Base-by-base conservation (phyloP, 2,888 invertebrate species). In the Heliconius aoede region DNA sequence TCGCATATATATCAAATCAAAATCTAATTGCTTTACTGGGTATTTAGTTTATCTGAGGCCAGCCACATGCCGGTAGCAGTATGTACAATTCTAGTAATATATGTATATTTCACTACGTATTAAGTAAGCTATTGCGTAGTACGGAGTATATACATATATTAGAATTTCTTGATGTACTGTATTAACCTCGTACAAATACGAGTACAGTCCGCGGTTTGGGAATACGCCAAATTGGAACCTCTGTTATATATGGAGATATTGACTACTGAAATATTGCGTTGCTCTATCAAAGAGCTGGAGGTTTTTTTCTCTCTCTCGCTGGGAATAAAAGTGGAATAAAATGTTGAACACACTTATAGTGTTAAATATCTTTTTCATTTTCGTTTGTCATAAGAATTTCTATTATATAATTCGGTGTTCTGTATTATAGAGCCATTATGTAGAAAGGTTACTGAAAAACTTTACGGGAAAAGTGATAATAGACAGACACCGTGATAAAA, bases 161-260 rank as follows among this genome's bases (percentile, higher is more conserved):
- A 69, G 69, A 69, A 55, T 55, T 55, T 55, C 30, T 55, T 69
- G 55, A 69, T 32, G 55, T 69, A 69, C 24, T 55, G 15, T 69
- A 69, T 69, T 55, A 69, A 51, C 69, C 69, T 69, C 28, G 51
- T 40, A 40, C 72, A 72, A 60, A 72, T 60, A 60, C 72, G 60
- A 72, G 60, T 60, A 72, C 60, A 72, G 72, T 60, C 60, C 74
- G 74, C 69, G 69, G 60, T 61, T 61, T 68, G 74, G 74, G 74
- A 69, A 74, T 74, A 11, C 74, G 74, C 74, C 74, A 74, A 74
- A 74, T 74, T 69, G 74, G 46, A 68, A 69, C 46, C 69, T 62
- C 30, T 74, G 68, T 55, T 55, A 55, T 69, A 55, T 13, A 69
- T 32, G 11, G 55, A 24, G 24, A 32, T 69, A 55, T 69, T 55